phyloP scores from a whole-genome alignment of 2,888 invertebrate genomes.

The Dexiosoma caninum region DNA sequence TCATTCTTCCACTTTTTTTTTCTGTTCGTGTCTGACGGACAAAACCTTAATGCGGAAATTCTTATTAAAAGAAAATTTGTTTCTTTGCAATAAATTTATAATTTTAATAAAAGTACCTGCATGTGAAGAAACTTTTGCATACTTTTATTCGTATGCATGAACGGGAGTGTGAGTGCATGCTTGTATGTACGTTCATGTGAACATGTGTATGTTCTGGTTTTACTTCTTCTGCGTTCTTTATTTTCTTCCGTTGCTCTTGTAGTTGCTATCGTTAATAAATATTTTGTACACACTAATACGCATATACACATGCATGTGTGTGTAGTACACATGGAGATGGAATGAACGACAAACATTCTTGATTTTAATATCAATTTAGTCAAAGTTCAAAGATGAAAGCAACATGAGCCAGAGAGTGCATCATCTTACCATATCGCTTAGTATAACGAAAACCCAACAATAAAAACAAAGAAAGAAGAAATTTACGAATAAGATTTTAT shows the following conservation, averaged over 20 bases:
- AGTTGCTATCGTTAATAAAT: constrained; percentile 22
- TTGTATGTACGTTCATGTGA: neutral
- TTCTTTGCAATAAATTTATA: neutral
- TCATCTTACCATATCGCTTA: constrained; percentile 34
- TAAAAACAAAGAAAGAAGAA: neutral
- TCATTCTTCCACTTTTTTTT: too few species aligned
- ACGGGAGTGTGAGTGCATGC: neutral
- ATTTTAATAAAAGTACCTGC: neutral
- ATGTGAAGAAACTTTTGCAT: neutral
- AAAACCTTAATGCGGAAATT: too few species aligned
- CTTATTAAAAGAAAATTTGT: too few species aligned
- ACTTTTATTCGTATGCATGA: neutral
- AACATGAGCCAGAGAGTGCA: constrained; percentile 45
- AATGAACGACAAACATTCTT: constrained; percentile 39
- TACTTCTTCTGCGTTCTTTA: neutral
- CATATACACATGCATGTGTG: too few species aligned
- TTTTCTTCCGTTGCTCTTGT: constrained; percentile 24
- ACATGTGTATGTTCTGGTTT: neutral
- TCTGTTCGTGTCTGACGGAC: too few species aligned
- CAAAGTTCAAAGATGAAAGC: constrained; percentile 52
- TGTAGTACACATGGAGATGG: too few species aligned
- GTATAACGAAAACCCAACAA: neutral
- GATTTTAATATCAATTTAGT: constrained; percentile 59
- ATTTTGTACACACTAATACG: too few species aligned
- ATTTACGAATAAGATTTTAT: constrained; percentile 30